Percentiles rank a stretch among this genome's conserved stretches.
phyloP scores from a whole-genome alignment of 2,888 invertebrate genomes.

The Meteorus cinctellus region DNA sequence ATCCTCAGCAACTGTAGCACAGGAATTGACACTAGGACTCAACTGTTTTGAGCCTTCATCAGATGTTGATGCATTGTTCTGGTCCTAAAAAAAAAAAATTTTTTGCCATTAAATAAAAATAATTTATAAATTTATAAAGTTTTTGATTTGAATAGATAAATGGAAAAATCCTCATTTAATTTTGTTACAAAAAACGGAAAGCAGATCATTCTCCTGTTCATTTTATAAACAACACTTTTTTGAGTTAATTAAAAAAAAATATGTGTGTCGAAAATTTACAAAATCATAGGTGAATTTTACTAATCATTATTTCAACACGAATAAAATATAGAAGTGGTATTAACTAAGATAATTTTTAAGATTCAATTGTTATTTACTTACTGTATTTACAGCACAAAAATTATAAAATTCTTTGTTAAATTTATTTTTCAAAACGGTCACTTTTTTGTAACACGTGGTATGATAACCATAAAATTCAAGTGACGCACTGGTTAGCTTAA shows the following conservation, averaged over 20 bases:
- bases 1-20: not conserved
- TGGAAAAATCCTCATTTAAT: no score
- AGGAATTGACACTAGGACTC: not conserved
- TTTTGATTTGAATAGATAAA: not conserved
- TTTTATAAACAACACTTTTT: no score
- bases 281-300: not conserved
- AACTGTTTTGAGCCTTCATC: not conserved
- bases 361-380: not conserved
- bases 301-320: not conserved
- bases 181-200: not conserved
- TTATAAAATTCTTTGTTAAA: not conserved
- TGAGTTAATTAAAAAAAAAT: no score
- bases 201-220: no score
- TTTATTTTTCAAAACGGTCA: not conserved
- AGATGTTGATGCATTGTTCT: not conserved
- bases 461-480: not conserved
- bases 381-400: not conserved
- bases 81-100: not conserved
- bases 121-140: not conserved
- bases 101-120: not conserved
- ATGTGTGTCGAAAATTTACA: no score
- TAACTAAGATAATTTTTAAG: not conserved
- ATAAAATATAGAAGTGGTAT: not conserved
- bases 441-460: constrained; percentile 7
- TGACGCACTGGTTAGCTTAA: not conserved